Conservation (phyloP, 2,113 vertebrate genomes). For the Nannospalax galili region DNA sequence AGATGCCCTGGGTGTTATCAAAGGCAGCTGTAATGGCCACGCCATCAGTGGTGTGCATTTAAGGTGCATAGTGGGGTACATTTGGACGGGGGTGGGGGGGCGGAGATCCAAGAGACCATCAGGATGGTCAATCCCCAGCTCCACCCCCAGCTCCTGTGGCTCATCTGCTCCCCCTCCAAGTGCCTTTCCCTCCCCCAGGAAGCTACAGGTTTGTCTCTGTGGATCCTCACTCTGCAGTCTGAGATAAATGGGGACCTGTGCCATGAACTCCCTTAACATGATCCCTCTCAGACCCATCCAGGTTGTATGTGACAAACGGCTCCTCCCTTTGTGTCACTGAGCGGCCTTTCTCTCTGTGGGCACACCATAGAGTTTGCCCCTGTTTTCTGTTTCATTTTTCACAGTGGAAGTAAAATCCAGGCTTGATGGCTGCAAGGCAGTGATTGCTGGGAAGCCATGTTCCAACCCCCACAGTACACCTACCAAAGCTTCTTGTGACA, state of each 20-base stretch:
- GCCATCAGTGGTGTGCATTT: rapidly evolving
- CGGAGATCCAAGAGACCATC: background rate
- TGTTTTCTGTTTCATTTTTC: background rate
- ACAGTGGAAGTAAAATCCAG: no score
- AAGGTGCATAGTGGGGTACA: background rate
- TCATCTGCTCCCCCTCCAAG: no score
- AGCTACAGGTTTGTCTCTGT: background rate
- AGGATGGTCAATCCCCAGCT: no score
- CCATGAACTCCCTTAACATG: rapidly evolving
- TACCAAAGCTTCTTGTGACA: no score
- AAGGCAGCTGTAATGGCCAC: rapidly evolving
- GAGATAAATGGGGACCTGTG: rapidly evolving
- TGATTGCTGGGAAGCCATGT: no score
- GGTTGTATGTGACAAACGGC: rapidly evolving
- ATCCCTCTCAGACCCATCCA: background rate
- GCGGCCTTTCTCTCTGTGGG: rapidly evolving
- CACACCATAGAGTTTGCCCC: no score
- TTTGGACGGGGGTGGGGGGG: background rate
- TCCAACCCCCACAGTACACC: no score
- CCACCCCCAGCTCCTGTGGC: rapidly evolving
- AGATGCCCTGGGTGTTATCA: background rate
- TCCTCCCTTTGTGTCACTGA: background rate
- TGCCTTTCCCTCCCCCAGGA: background rate
- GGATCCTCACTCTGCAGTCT: background rate
- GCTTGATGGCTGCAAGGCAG: no score